Conservation (phyloP, 2,113 vertebrate species). For the Aphyosemion australe region DNA sequence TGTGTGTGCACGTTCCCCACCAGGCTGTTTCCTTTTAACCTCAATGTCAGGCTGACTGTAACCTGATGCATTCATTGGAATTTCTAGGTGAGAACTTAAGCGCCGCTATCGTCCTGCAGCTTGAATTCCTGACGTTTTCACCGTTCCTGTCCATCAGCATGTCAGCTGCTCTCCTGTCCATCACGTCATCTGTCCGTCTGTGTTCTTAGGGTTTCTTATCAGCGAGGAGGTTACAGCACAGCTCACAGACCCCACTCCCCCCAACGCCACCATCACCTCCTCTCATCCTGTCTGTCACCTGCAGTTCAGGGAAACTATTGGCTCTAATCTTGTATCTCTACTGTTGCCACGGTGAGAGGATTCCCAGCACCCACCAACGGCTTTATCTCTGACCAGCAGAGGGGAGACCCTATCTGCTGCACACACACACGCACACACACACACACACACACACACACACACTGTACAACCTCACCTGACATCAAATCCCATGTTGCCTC, state of each 20-base stretch:
- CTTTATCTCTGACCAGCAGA: slow-evolving; percentile 73
- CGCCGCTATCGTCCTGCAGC: slow-evolving; percentile 11
- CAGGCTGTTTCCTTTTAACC: neutral
- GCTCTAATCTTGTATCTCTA: slow-evolving; percentile 73
- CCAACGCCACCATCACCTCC: neutral
- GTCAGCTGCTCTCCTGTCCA: slow-evolving; percentile 8
- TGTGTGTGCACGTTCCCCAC: neutral
- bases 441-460: slow-evolving; percentile 18
- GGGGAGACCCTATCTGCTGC: slow-evolving; percentile 45
- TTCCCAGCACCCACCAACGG: slow-evolving; percentile 51
- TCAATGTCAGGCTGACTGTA: neutral
- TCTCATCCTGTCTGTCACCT: slow-evolving; percentile 56
- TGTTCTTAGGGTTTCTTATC: slow-evolving; percentile 47
- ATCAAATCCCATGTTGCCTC: neutral
- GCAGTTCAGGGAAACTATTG: slow-evolving; percentile 43
- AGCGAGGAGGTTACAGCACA: slow-evolving; percentile 26
- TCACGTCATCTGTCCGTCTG: slow-evolving; percentile 28
- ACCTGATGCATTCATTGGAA: neutral
- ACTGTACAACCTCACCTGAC: neutral
- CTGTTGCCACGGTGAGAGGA: slow-evolving; percentile 58
- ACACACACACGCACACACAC: slow-evolving; percentile 34
- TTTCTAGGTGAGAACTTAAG: slow-evolving; percentile 10
- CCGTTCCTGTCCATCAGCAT: slow-evolving; percentile 3
- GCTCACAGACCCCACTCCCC: slow-evolving; percentile 23
- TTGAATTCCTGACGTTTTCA: slow-evolving; percentile 9